Evolutionary conservation across 2,888 invertebrate species (phyloP).

Genomic region (Ommatoiulus sabulosus): DNA sequence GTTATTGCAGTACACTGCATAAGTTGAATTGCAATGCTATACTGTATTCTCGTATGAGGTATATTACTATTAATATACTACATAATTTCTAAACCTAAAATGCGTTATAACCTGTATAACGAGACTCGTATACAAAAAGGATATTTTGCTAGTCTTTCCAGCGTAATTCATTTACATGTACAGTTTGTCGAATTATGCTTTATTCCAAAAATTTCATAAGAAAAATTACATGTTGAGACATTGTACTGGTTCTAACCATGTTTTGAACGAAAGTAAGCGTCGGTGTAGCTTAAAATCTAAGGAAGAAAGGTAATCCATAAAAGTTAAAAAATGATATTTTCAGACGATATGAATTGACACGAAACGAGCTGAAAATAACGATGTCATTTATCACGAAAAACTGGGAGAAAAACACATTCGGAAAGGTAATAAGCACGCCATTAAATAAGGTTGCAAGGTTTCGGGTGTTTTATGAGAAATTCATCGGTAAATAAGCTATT

Average conservation of each 20-base stretch:
- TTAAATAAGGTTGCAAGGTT: constrained; percentile 15
- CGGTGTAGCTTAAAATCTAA: background rate
- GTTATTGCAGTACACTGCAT: too few species aligned
- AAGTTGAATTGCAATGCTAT: too few species aligned
- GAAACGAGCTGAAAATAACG: constrained; percentile 11
- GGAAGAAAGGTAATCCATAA: background rate
- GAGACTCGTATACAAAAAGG: too few species aligned
- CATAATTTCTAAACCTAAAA: too few species aligned
- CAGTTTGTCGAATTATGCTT: too few species aligned
- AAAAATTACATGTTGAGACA: background rate
- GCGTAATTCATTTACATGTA: too few species aligned
- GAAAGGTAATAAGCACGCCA: constrained; percentile 27
- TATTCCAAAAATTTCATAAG: background rate
- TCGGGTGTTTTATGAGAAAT: constrained; percentile 34
- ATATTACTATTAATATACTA: too few species aligned
- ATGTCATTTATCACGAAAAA: constrained; percentile 4
- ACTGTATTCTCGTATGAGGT: too few species aligned
- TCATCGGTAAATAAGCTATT: constrained; percentile 27
- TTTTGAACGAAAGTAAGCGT: background rate
- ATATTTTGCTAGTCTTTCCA: too few species aligned
- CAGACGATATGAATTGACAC: constrained; percentile 20
- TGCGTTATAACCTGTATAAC: too few species aligned
- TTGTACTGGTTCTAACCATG: background rate
- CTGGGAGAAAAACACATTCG: constrained; percentile 8
- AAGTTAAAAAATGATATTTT: constrained; percentile 33